Conservation (phyloP, 1,140 invertebrate genomes). For the Armadillidium nasatum region DNA sequence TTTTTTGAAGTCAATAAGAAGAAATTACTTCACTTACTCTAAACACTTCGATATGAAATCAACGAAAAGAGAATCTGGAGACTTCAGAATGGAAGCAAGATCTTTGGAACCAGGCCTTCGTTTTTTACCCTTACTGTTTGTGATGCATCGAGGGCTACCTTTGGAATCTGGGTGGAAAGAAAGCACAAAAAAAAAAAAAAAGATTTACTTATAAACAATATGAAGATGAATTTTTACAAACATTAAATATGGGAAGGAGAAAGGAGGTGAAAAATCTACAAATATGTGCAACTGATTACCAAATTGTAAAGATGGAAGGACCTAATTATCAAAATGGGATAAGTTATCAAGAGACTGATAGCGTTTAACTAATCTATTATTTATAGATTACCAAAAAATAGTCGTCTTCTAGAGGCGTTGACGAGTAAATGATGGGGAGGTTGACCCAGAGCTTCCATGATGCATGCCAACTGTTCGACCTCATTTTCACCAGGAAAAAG, state of each 20-base stretch:
- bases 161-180: conserved; percentile 77
- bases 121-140: conserved; percentile 85
- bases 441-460: conserved; percentile 91
- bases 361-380: too few relatives aligned
- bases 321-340: too few relatives aligned
- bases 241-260: too few relatives aligned
- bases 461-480: conserved; percentile 93
- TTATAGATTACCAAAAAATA: conserved; percentile 69
- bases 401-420: conserved; percentile 69
- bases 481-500: conserved; percentile 97
- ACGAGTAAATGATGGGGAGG: conserved; percentile 79
- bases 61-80: conserved; percentile 83
- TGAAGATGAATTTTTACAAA: too few relatives aligned
- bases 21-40: conserved; percentile 62
- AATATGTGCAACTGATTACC: too few relatives aligned
- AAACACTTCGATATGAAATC: conserved; percentile 89
- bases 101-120: conserved; percentile 78
- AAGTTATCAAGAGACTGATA: too few relatives aligned
- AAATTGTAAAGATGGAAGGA: too few relatives aligned
- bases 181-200: conserved; percentile 29
- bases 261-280: too few relatives aligned
- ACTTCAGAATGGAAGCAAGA: conserved; percentile 67
- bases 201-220: too few relatives aligned
- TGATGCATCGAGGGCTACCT: conserved; percentile 84
- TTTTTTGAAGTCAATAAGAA: not conserved